Base-by-base conservation (phyloP, 2,113 vertebrate species). In the Parus major region DNA sequence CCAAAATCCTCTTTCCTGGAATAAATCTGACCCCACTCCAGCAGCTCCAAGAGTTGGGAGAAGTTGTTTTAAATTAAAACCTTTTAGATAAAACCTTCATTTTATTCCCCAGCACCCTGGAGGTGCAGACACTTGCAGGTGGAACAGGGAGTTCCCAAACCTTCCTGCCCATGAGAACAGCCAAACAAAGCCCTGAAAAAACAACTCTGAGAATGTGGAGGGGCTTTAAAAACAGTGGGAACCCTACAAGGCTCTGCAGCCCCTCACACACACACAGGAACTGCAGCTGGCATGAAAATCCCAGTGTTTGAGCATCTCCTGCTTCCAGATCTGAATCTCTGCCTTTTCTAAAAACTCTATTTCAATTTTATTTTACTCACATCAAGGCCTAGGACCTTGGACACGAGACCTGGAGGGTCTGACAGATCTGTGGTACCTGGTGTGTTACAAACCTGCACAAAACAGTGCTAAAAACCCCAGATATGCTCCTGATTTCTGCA, bases 221-320 rank as follows among this genome's bases (percentile, higher is more conserved):
- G 25, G 53, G 1, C 15, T 6, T 1, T 0, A 4, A 8, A 19
- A 20, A 20, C 16, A 8, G 11, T 9, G 66, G 56, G 25, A 11
- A 12, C 7, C 41, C 59, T 65, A 50, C 70, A 10, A 5, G 59
- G 50, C n/a, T 11, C 79, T 41, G 44, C 79, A 82, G 64, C 65
- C 55, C 53, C 42, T 49, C 41, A 5, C 49, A 28, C 65, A 24
- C 76, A 10, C 35, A 0, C 0, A 13, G 42, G 15, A 66, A 2
- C 29, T 17, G 50, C n/a, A 23, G 18, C 33, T 4, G 36, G 9
- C 70, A 31, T 5, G 27, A 5, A 59, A 77, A 52, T 5, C 71
- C 21, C 36, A 18, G 3, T 1, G 52, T 3, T 1, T 11, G 61
- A 59, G 36, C 61, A 36, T 2, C 83, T 18, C 11, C 71, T 68